phyloP scores from a whole-genome alignment of 1,140 invertebrate genomes.

The Paraescarpia echinospica region DNA sequence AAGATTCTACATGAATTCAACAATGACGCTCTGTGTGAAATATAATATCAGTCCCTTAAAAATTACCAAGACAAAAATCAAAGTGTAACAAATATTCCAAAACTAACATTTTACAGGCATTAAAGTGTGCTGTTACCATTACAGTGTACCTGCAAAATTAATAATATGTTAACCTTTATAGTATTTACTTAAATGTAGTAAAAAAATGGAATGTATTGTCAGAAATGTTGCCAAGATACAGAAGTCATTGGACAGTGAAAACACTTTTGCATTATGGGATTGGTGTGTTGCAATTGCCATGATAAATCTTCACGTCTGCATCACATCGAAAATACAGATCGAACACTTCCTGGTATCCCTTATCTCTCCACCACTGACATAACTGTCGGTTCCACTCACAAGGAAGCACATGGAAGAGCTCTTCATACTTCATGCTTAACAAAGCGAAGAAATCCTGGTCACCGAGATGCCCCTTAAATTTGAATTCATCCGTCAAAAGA shows the following conservation, averaged over 20 bases:
- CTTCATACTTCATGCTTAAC: slow-evolving; percentile 71
- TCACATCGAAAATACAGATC: slow-evolving; percentile 74
- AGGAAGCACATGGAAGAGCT: slow-evolving; percentile 75
- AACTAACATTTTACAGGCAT: background rate
- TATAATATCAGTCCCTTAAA: background rate
- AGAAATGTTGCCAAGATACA: background rate
- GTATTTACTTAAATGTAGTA: background rate
- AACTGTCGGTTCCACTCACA: slow-evolving; percentile 84
- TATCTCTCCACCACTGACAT: slow-evolving; percentile 80
- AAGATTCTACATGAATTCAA: background rate
- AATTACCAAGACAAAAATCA: background rate
- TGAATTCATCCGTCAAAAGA: slow-evolving; percentile 70
- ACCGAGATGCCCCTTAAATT: slow-evolving; percentile 75
- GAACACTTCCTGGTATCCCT: slow-evolving; percentile 78
- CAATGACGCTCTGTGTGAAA: background rate
- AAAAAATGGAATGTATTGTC: background rate
- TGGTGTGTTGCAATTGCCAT: slow-evolving; percentile 83
- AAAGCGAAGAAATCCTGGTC: slow-evolving; percentile 88
- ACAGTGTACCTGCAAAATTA: too few relatives aligned
- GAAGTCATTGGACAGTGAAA: background rate
- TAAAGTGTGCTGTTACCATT: too few relatives aligned
- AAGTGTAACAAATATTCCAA: background rate
- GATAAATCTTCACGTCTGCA: slow-evolving; percentile 73
- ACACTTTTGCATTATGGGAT: slow-evolving; percentile 61
- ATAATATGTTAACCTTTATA: too few relatives aligned